These are phyloP conservation scores for Labeo rohita DNA, from an alignment of 2,113 vertebrate genomes.

Conservation along the genomic window DNA sequence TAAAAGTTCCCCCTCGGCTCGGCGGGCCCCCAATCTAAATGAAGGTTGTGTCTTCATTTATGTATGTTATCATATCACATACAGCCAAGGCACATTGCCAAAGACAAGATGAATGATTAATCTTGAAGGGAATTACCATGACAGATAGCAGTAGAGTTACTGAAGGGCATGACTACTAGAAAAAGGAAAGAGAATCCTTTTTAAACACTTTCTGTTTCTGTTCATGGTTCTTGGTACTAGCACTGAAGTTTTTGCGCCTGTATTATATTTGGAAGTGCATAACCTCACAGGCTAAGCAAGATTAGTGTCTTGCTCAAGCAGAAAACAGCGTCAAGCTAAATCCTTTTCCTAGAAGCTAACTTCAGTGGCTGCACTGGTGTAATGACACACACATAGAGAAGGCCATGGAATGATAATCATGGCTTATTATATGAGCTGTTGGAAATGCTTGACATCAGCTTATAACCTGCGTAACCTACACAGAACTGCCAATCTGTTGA, in stretches of 20 bases:
- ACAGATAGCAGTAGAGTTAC: background rate
- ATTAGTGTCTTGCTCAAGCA: constrained; percentile 49
- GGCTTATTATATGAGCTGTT: background rate
- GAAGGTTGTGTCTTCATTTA: background rate
- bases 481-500: background rate
- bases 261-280: constrained; percentile 29
- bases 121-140: constrained; percentile 44
- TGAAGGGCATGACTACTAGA: background rate
- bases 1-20: too few species aligned
- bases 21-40: background rate
- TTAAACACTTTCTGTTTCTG: background rate
- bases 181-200: constrained; percentile 20
- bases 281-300: constrained; percentile 33
- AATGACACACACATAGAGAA: constrained; percentile 18
- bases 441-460: background rate
- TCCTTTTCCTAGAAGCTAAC: constrained; percentile 48
- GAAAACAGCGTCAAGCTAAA: constrained; percentile 41
- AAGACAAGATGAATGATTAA: constrained; percentile 45
- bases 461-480: background rate
- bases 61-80: constrained; percentile 19
- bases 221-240: background rate
- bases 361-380: constrained; percentile 12
- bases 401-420: constrained; percentile 21
- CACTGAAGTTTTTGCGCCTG: constrained; percentile 32
- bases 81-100: constrained; percentile 12